Percentiles rank a stretch among this genome's conserved stretches.
phyloP scores from a whole-genome alignment of 2,113 vertebrate species.

The Larimichthys crocea region DNA sequence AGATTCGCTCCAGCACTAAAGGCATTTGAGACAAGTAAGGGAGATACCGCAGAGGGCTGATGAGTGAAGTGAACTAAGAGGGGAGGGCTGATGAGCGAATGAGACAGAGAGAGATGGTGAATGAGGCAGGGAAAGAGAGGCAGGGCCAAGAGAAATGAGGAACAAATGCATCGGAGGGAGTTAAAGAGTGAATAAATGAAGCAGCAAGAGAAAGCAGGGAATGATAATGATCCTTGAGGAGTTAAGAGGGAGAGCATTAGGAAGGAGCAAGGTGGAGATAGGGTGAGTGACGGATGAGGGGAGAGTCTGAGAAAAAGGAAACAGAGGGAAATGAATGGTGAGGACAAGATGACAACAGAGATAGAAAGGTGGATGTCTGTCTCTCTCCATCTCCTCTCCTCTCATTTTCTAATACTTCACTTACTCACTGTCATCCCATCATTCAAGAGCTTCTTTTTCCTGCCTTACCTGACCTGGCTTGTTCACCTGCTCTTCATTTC shows the following conservation, averaged over 20 bases:
- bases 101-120: constrained; percentile 20
- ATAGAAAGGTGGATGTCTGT: constrained; percentile 63
- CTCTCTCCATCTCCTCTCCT: constrained; percentile 31
- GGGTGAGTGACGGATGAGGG: constrained; percentile 72
- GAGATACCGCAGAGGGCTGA: constrained; percentile 11
- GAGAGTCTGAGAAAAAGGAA: constrained; percentile 35
- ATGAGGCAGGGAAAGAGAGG: not conserved
- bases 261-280: constrained; percentile 62
- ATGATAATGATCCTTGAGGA: constrained; percentile 69
- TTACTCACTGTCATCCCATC: constrained; percentile 47
- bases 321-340: constrained; percentile 57
- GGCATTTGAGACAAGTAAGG: constrained; percentile 35
- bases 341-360: constrained; percentile 75
- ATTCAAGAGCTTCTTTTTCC: constrained; percentile 17
- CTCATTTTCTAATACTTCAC: constrained; percentile 41
- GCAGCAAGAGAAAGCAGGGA: constrained; percentile 47
- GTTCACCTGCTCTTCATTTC: not conserved
- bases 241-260: constrained; percentile 60
- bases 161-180: constrained; percentile 49
- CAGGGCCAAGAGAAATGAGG: constrained; percentile 23
- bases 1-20: constrained; percentile 21
- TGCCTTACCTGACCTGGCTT: not conserved
- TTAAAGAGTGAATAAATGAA: constrained; percentile 75
- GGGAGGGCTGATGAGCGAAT: constrained; percentile 4
- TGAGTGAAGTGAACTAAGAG: constrained; percentile 12